Conservation (phyloP, 2,797 vertebrate species). For the Cuniculus paca region DNA sequence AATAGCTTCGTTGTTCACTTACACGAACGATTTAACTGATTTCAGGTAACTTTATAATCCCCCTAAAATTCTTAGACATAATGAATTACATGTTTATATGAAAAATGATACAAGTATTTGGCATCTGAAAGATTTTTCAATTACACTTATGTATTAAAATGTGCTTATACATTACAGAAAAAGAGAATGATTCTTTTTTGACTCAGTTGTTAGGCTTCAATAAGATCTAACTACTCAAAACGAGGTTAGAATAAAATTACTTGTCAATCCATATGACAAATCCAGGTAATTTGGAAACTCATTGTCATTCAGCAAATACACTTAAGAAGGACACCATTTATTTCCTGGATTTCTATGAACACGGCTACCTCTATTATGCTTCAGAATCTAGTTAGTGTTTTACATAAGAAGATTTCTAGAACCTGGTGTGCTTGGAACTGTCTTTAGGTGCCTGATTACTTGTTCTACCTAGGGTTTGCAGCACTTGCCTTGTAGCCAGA, state of each 20-base stretch:
- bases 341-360: not conserved
- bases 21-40: slow-evolving; percentile 64
- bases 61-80: slow-evolving; percentile 60
- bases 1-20: slow-evolving; percentile 74
- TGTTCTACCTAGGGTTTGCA: not conserved
- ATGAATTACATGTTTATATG: slow-evolving; percentile 57
- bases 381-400: slow-evolving; percentile 1
- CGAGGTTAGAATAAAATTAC: slow-evolving; percentile 48
- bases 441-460: slow-evolving; percentile 9
- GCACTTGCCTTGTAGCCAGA: not conserved
- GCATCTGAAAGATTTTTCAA: slow-evolving; percentile 54
- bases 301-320: slow-evolving; percentile 22
- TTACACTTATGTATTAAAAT: not conserved
- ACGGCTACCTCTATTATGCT: not conserved
- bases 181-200: not conserved
- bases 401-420: slow-evolving; percentile 9
- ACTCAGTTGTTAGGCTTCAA: not conserved
- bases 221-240: slow-evolving; percentile 36
- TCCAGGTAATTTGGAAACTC: slow-evolving; percentile 41
- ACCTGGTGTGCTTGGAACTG: not conserved
- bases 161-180: not conserved
- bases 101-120: not conserved
- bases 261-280: slow-evolving; percentile 41
- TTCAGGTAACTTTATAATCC: slow-evolving; percentile 59
- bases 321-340: not conserved